Evolutionary conservation across 2,888 invertebrate species (phyloP).

Genomic region (Trachelus troglodyta): DNA sequence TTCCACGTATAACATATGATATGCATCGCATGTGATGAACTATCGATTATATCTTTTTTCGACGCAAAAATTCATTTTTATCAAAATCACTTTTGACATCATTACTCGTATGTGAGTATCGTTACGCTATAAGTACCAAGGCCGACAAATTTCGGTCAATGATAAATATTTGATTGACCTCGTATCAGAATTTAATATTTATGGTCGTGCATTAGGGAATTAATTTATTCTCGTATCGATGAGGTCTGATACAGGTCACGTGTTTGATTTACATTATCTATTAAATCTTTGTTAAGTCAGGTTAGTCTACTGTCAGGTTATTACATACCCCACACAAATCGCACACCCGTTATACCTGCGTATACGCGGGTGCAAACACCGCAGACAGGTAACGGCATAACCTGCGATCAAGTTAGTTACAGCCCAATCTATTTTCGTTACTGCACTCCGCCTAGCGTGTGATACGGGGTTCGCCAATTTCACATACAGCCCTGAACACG

Average conservation of each 20-base stretch:
- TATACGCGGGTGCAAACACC: constrained; percentile 1
- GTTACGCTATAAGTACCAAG: not conserved
- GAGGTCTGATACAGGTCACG: not conserved
- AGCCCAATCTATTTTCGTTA: constrained; percentile 23
- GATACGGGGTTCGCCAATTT: constrained; percentile 7
- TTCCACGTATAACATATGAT: not conserved
- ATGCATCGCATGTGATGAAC: not conserved
- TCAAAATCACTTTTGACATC: no score
- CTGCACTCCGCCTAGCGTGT: constrained; percentile 8
- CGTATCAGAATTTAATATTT: not conserved
- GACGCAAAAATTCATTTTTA: no score
- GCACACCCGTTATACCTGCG: constrained; percentile 4
- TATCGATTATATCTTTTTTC: not conserved
- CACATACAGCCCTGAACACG: not conserved
- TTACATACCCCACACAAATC: not conserved
- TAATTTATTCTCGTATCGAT: not conserved
- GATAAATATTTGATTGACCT: not conserved
- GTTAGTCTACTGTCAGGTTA: constrained; percentile 17
- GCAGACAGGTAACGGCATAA: constrained; percentile 12
- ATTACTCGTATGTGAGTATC: not conserved
- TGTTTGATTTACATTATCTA: not conserved
- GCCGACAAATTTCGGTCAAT: not conserved
- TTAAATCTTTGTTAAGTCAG: constrained; percentile 19
- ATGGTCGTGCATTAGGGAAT: not conserved
- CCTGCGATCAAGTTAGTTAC: constrained; percentile 23